Evolutionary conservation across 2,113 vertebrate genomes (phyloP).

Genomic region (Toxostoma redivivum): DNA sequence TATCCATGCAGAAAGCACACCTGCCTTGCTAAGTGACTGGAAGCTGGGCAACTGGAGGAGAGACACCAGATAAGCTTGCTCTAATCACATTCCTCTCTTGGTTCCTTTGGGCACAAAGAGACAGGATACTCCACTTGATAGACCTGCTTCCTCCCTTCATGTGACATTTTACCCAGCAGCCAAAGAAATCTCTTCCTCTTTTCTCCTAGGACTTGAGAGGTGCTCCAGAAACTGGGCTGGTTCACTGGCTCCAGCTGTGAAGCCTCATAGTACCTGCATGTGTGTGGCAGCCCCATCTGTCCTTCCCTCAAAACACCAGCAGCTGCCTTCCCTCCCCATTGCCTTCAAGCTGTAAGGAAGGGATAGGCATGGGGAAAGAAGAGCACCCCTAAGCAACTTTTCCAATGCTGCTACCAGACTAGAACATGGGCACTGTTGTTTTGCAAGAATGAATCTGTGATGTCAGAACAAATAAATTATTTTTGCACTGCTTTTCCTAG

Average conservation of each 20-base stretch:
- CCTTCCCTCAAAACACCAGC: not conserved
- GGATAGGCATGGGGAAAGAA: not conserved
- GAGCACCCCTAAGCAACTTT: not conserved
- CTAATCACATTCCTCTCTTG: not conserved
- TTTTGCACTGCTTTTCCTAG: not conserved
- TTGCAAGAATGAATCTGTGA: not conserved
- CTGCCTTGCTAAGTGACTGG: not conserved
- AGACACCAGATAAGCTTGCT: not conserved
- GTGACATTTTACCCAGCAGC: not conserved
- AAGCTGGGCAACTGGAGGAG: not conserved
- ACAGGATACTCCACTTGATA: not conserved
- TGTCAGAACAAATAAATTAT: not conserved
- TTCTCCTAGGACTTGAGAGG: not conserved
- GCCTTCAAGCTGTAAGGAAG: not conserved
- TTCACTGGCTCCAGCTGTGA: not conserved
- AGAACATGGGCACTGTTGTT: not conserved
- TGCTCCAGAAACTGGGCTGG: not conserved
- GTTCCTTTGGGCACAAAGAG: not conserved
- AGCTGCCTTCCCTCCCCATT: not conserved
- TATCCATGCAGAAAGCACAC: not conserved
- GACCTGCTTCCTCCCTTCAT: not conserved
- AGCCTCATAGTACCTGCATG: not conserved
- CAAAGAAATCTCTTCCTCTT: not conserved
- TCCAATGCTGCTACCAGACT: not conserved
- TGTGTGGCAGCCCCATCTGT: not conserved